Conservation (phyloP, 2,113 vertebrate genomes). For the Mixornis gularis region DNA sequence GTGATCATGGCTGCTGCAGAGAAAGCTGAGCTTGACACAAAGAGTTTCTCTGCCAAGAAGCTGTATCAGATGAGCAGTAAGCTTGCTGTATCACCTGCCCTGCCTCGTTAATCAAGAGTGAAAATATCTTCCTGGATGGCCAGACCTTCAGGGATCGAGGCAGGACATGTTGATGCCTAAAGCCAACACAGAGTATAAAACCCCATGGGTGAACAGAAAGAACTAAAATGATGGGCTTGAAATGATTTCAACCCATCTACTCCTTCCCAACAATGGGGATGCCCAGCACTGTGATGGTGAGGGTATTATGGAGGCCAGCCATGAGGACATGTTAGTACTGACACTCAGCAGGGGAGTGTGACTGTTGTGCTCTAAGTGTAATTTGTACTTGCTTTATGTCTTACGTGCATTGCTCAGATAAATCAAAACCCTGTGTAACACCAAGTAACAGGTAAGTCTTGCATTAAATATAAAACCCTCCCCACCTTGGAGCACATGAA, state of each 20-base stretch:
- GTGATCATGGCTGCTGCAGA: fast-evolving
- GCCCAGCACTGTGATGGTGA: background rate
- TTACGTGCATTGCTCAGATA: background rate
- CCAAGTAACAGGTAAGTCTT: background rate
- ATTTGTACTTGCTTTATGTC: background rate
- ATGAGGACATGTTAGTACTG: background rate
- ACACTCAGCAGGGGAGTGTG: background rate
- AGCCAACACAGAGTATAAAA: background rate
- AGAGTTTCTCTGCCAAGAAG: background rate
- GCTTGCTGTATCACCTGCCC: background rate
- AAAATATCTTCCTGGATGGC: background rate
- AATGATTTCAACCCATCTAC: background rate
- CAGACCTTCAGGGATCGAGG: background rate
- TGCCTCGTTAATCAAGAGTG: background rate
- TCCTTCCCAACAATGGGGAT: background rate
- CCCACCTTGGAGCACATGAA: fast-evolving
- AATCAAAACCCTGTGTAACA: background rate
- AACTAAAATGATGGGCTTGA: background rate
- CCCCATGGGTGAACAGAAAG: background rate
- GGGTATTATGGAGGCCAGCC: background rate
- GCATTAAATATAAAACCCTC: background rate
- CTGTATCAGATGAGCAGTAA: fast-evolving
- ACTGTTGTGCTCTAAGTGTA: background rate
- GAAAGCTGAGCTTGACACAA: background rate
- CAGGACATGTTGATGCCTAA: fast-evolving